Conservation (phyloP, 2,797 vertebrate genomes). For the Melanotaenia parkinsoni region DNA sequence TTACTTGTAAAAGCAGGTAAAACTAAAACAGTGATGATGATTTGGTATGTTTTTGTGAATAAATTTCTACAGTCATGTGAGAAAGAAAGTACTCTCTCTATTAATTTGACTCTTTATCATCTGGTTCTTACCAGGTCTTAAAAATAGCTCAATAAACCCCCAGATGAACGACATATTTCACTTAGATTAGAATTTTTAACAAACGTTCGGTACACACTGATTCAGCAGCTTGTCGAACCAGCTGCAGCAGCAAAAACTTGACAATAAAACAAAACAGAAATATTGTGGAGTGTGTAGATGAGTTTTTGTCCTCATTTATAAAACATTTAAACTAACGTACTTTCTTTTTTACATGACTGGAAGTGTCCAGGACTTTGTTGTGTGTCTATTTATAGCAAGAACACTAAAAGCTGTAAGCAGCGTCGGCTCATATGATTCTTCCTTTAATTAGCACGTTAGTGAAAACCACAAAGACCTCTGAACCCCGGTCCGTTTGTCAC, state of each 20-base stretch:
- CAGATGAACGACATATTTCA: background rate
- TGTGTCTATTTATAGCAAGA: background rate
- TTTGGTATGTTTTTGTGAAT: too few relatives aligned
- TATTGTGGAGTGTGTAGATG: background rate
- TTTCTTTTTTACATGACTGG: background rate
- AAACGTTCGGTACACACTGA: background rate
- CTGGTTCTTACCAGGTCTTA: background rate
- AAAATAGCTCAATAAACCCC: background rate
- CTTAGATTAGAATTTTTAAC: background rate
- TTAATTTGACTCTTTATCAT: too few relatives aligned
- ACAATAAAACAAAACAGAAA: background rate
- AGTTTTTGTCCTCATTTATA: background rate
- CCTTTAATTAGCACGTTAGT: constrained; percentile 58
- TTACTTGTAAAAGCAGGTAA: too few relatives aligned
- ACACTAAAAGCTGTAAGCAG: background rate
- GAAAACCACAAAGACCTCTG: constrained; percentile 48
- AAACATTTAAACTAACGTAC: background rate
- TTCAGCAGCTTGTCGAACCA: background rate
- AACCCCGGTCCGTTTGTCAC: constrained; percentile 32
- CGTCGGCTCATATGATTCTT: constrained; percentile 30
- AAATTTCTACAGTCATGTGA: too few relatives aligned
- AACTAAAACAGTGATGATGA: too few relatives aligned
- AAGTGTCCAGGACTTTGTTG: background rate
- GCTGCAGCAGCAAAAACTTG: background rate
- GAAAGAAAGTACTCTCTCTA: too few relatives aligned